phyloP scores from a whole-genome alignment of 2,797 vertebrate species.

The Chanos chanos region DNA sequence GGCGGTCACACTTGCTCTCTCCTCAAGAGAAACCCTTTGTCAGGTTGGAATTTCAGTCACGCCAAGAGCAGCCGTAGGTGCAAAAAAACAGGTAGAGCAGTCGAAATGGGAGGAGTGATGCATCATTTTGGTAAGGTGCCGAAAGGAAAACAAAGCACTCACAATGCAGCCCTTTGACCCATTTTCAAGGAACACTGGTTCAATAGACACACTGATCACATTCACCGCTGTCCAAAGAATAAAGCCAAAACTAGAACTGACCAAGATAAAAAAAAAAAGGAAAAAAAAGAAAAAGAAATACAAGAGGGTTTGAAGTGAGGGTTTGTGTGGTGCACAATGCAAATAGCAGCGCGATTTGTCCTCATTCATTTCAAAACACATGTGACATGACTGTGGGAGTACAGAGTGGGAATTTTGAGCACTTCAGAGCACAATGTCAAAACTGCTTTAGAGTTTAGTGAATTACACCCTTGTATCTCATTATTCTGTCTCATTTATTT shows the following conservation, averaged over 20 bases:
- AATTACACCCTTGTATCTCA: conserved; percentile 17
- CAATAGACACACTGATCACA: not conserved
- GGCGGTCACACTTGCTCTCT: conserved; percentile 25
- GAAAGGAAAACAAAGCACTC: conserved; percentile 1
- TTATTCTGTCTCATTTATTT: not conserved
- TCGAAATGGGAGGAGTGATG: not conserved
- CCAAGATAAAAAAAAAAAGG: conserved; percentile 11
- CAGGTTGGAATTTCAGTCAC: conserved; percentile 41
- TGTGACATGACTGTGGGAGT: conserved; percentile 42
- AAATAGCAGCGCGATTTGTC: conserved; percentile 25
- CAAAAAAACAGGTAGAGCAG: conserved; percentile 45
- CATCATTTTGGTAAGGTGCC: not conserved
- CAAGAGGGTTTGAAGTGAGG: conserved; percentile 6
- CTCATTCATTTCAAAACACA: conserved; percentile 28
- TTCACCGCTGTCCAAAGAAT: not conserved
- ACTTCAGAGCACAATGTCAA: conserved; percentile 40
- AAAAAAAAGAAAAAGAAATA: not conserved
- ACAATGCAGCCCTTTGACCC: conserved; percentile 17
- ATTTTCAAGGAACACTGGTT: not conserved
- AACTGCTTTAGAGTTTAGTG: conserved; percentile 11
- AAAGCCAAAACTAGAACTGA: no score
- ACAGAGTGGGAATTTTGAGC: conserved; percentile 44
- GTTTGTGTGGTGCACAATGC: conserved; percentile 21
- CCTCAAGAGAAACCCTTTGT: conserved; percentile 41
- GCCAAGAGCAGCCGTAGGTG: conserved; percentile 45